Evolutionary conservation across 2,113 vertebrate species (phyloP), one percentile per base, ranked within the genome.

Genomic region (Muscicapa adusta): DNA sequence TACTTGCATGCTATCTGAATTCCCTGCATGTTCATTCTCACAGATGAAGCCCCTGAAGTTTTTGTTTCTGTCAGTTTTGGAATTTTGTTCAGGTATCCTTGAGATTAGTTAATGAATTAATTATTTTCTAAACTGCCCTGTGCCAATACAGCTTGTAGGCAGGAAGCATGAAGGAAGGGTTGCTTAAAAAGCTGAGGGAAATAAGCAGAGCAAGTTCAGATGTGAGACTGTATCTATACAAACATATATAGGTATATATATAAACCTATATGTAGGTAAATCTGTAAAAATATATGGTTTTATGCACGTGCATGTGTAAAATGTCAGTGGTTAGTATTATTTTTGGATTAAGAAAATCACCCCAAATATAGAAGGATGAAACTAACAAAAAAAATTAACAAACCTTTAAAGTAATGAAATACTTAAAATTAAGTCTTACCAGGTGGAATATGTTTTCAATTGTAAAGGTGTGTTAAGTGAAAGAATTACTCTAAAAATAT

Each of bases 101-200:
- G 86, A 96, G 94, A 95, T 94, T 90, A 94, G 88, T 96, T 96
- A 95, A 90, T 84, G 84, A 89, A 95, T 90, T 91, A 93, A 95
- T 93, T 94, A 92, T 92, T 95, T 96, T 92, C 94, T 95, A 96
- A 94, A 89, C 61, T 92, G 75, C 51, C 65, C 73, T 83, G 72
- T 89, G 83, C 91, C 94, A 94, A 42, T 67, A 72, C n/a, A 95
- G 83, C 45, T 58, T 51, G 63, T 38, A 91, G 56, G 38, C 88
- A 93, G 80, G 68, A 85, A 91, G 66, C 48, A 74, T 48, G 76
- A 91, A 85, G 53, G 48, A 24, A 93, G n/a, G 14, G 42, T 42
- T 86, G 23, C 78, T 88, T 89, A 50, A 88, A 88, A 91, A 93
- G 34, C 70, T 62, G 62, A 54, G 25, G 68, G 51, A 95, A 91